Evolutionary conservation across 2,113 vertebrate genomes (phyloP).

Genomic region (Phylloscopus trochilus): DNA sequence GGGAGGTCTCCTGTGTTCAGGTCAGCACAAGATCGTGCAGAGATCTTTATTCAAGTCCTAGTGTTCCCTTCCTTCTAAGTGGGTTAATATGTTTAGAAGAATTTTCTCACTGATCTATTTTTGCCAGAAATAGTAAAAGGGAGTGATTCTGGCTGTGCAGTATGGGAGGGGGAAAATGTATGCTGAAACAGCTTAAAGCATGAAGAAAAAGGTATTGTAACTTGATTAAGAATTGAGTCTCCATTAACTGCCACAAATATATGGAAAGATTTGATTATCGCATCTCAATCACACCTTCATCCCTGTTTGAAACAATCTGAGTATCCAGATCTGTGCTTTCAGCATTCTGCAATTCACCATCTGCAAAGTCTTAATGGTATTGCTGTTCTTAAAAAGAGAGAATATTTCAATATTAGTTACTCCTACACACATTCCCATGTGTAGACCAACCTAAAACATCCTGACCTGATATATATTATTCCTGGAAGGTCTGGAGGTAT

Average conservation of each 20-base stretch:
- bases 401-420: not conserved
- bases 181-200: not conserved
- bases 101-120: conserved; percentile 9
- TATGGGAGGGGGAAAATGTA: not conserved
- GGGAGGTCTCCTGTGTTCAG: not conserved
- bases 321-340: not conserved
- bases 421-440: not conserved
- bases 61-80: not conserved
- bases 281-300: not conserved
- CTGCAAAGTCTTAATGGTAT: not conserved
- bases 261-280: not conserved
- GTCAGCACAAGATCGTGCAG: not conserved
- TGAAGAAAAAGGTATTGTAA: not conserved
- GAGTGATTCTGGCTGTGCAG: not conserved
- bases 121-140: not conserved
- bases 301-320: not conserved
- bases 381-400: not conserved
- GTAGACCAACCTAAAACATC: not conserved
- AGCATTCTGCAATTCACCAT: not conserved
- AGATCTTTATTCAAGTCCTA: not conserved
- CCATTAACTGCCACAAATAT: not conserved
- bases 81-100: conserved; percentile 5
- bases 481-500: not conserved
- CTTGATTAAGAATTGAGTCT: not conserved
- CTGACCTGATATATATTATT: not conserved